Evolutionary conservation across 2,888 invertebrate genomes (phyloP).

Genomic region (Drosophila eohydei): DNA sequence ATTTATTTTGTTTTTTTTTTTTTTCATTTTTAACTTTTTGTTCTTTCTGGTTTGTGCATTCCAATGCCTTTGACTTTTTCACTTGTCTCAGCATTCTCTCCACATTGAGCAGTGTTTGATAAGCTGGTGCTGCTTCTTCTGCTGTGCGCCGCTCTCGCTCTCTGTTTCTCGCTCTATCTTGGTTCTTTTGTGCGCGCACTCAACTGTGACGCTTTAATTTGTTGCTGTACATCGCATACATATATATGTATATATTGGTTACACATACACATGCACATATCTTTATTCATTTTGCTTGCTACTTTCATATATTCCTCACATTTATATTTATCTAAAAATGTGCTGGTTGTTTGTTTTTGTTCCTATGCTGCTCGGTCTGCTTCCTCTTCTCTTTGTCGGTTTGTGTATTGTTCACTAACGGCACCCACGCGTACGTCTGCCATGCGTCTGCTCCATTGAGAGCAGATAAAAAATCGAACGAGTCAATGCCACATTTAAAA

Average conservation of each 20-base stretch:
- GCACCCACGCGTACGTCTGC: conserved; percentile 68
- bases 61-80: conserved; percentile 53
- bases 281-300: conserved; percentile 45
- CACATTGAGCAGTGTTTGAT: conserved; percentile 51
- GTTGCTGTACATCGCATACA: conserved; percentile 38
- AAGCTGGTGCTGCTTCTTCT: conserved; percentile 29
- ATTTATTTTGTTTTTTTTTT: not conserved
- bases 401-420: conserved; percentile 42
- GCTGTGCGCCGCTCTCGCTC: conserved; percentile 11
- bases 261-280: conserved; percentile 16
- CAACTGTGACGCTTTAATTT: conserved; percentile 74
- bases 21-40: conserved; percentile 10
- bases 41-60: conserved; percentile 40
- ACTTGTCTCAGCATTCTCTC: conserved; percentile 33
- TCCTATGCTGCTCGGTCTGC: conserved; percentile 36
- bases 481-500: conserved; percentile 60
- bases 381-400: conserved; percentile 28
- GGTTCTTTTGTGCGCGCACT: conserved; percentile 43
- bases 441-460: conserved; percentile 59
- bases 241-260: not conserved
- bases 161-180: conserved; percentile 11
- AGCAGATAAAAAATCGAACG: conserved; percentile 34
- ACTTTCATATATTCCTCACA: conserved; percentile 57
- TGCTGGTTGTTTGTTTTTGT: conserved; percentile 68
- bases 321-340: conserved; percentile 73